Conservation (phyloP, 2,113 vertebrate species). For the Heterotis niloticus region DNA sequence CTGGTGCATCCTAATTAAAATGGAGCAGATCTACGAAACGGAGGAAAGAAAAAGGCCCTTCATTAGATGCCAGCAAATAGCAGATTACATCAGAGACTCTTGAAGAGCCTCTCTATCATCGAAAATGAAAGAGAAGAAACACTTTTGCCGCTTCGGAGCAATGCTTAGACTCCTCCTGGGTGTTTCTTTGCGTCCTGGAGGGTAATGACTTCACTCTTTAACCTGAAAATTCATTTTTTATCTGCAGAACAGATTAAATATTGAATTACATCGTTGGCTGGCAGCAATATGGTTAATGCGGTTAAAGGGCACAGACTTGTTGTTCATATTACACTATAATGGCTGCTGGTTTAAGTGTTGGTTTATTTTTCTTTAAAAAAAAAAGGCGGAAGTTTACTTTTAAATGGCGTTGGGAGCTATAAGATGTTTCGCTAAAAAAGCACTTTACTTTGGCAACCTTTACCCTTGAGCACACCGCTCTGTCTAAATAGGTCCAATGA, state of each 20-base stretch:
- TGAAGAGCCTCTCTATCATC: background rate
- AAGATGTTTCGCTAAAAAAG: too few relatives aligned
- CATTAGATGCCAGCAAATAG: constrained; percentile 28
- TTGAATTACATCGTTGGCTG: too few relatives aligned
- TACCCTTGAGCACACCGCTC: too few relatives aligned
- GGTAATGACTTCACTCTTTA: background rate
- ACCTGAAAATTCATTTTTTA: background rate
- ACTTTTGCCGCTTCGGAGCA: background rate
- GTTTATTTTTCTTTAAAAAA: too few relatives aligned
- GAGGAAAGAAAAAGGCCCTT: constrained; percentile 33
- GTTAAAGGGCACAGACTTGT: too few relatives aligned
- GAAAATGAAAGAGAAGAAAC: background rate
- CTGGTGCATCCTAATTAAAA: constrained; percentile 27
- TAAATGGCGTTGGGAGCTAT: too few relatives aligned
- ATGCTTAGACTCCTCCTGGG: background rate
- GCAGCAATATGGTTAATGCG: too few relatives aligned
- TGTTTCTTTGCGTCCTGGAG: background rate
- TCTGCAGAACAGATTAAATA: background rate
- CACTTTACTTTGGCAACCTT: too few relatives aligned
- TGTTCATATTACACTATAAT: too few relatives aligned
- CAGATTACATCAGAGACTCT: constrained; percentile 27
- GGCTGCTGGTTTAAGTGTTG: too few relatives aligned
- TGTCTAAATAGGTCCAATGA: too few relatives aligned
- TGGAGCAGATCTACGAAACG: constrained; percentile 28
- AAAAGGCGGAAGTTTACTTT: too few relatives aligned